Conservation (phyloP, 2,888 invertebrate species). For the Idaea straminata region DNA sequence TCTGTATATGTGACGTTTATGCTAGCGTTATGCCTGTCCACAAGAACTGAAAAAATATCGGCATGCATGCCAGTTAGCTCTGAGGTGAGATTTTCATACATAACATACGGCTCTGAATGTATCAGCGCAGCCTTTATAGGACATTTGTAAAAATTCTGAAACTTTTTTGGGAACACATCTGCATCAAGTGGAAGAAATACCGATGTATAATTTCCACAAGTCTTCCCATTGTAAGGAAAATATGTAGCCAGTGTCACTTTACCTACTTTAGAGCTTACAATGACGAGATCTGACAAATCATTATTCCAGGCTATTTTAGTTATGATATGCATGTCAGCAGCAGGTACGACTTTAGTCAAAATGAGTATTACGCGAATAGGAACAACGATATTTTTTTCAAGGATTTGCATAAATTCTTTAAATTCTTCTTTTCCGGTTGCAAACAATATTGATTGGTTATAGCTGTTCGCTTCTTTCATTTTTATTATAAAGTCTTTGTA, state of each 20-base stretch:
- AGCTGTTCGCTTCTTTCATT: constrained; percentile 24
- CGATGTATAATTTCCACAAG: constrained; percentile 44
- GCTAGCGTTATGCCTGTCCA: neutral
- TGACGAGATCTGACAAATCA: constrained; percentile 48
- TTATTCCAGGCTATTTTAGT: constrained; percentile 47
- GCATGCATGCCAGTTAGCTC: constrained; percentile 12
- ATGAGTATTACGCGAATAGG: constrained; percentile 45
- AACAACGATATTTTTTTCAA: constrained; percentile 33
- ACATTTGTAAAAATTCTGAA: constrained; percentile 50
- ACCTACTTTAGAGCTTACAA: constrained; percentile 34
- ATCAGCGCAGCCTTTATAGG: constrained; percentile 39
- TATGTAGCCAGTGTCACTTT: constrained; percentile 43
- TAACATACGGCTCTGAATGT: constrained; percentile 37
- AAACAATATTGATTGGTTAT: constrained; percentile 48
- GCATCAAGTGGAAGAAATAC: constrained; percentile 29
- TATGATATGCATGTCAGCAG: constrained; percentile 26
- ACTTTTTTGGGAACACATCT: constrained; percentile 47
- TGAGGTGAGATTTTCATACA: constrained; percentile 33
- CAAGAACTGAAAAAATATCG: neutral
- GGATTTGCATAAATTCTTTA: constrained; percentile 31
- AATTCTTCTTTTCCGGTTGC: constrained; percentile 39
- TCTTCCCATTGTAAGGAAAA: constrained; percentile 43
- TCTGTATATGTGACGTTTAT: neutral
- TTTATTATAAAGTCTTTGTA: neutral
- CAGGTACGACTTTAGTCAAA: constrained; percentile 29